Conservation (phyloP, 1,140 invertebrate genomes). For the Carcinoscorpius rotundicauda region DNA sequence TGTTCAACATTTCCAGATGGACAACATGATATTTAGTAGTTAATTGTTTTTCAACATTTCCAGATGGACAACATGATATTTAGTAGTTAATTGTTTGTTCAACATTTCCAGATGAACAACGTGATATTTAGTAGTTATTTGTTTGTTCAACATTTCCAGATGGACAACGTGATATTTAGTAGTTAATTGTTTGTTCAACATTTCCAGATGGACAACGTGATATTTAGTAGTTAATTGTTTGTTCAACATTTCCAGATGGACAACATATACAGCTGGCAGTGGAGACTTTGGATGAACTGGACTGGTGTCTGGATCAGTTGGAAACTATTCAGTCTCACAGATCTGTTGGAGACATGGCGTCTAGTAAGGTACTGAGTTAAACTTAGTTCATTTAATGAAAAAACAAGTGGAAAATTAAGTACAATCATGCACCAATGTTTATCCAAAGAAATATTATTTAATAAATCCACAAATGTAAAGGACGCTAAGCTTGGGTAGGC, state of each 20-base stretch:
- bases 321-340: constrained; percentile 98
- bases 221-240: too few species aligned
- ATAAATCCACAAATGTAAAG: too few species aligned
- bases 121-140: too few species aligned
- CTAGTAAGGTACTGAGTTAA: constrained; percentile 56
- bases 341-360: constrained; percentile 98
- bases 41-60: not conserved
- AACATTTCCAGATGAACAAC: constrained; percentile 59
- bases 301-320: constrained; percentile 98
- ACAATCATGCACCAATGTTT: too few species aligned
- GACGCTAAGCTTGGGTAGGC: too few species aligned
- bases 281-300: constrained; percentile 97
- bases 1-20: constrained; percentile 50
- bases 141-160: constrained; percentile 40
- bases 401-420: too few species aligned
- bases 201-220: constrained; percentile 63
- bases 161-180: too few species aligned
- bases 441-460: too few species aligned
- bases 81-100: too few species aligned
- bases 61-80: constrained; percentile 83
- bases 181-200: too few species aligned
- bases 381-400: too few species aligned
- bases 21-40: constrained; percentile 53
- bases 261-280: constrained; percentile 80
- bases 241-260: constrained; percentile 51